Percentiles rank a stretch among this genome's conserved stretches.
phyloP scores from a whole-genome alignment of 2,113 vertebrate species.

The Lepus europaeus region DNA sequence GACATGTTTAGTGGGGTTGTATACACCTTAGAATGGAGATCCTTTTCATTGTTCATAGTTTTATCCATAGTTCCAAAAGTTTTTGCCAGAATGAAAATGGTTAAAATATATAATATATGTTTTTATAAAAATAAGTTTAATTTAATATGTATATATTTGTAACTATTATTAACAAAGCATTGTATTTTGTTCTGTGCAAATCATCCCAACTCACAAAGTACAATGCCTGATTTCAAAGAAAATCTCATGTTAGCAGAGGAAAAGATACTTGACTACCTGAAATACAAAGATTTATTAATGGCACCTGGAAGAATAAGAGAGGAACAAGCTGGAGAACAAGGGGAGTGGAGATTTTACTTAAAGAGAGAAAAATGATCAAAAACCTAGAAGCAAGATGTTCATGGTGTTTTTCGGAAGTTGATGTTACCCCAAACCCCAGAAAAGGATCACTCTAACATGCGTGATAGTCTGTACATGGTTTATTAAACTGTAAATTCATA shows the following conservation, averaged over 20 bases:
- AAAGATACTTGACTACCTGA: neutral
- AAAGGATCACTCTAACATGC: neutral
- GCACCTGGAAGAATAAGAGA: neutral
- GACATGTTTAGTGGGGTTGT: neutral
- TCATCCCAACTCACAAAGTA: neutral
- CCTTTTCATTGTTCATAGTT: neutral
- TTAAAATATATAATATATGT: neutral
- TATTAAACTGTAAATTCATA: neutral
- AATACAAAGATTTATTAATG: neutral
- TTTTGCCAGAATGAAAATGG: neutral
- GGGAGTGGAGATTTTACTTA: neutral
- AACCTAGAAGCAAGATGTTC: neutral
- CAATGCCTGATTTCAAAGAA: neutral
- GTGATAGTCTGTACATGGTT: neutral
- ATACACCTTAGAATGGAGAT: neutral
- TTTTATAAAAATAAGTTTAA: neutral
- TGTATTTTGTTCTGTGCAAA: neutral
- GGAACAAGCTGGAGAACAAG: neutral
- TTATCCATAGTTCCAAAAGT: neutral
- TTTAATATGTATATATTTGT: neutral
- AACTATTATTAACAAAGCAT: neutral
- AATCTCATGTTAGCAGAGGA: neutral
- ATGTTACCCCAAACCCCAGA: neutral
- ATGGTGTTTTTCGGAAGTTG: neutral
- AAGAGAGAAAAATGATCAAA: neutral